Conservation (phyloP, 2,113 vertebrate species). For the Hydrolagus affinis region DNA sequence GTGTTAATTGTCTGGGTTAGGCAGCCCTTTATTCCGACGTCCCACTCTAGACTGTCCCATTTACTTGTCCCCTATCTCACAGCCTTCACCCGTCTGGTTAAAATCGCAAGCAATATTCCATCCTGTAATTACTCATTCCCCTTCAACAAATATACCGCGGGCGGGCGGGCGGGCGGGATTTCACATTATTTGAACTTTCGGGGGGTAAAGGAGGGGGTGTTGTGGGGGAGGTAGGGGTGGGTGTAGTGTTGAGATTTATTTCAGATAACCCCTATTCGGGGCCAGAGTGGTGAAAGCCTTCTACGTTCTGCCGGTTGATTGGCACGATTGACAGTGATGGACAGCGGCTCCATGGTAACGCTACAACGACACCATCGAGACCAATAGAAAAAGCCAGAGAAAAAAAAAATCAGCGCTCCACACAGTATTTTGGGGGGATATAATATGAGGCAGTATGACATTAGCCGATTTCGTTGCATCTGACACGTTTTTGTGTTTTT, state of each 20-base stretch:
- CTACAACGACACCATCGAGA: conserved; percentile 94
- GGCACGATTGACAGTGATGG: conserved; percentile 99
- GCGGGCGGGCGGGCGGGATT: conserved; percentile 68
- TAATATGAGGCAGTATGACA: conserved; percentile 99
- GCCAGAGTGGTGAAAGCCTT: conserved; percentile 85
- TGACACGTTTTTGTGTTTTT: conserved; percentile 60
- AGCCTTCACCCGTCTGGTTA: conserved; percentile 76
- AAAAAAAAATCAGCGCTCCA: conserved; percentile 99
- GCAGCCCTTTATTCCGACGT: conserved; percentile 64
- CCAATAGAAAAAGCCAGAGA: conserved; percentile 95
- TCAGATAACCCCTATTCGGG: conserved; percentile 62
- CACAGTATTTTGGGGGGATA: conserved; percentile 99
- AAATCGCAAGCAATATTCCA: conserved; percentile 82
- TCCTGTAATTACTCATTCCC: conserved; percentile 87
- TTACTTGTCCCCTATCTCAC: conserved; percentile 62
- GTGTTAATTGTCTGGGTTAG: conserved; percentile 63
- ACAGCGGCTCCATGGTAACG: conserved; percentile 98
- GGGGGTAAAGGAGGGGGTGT: too few relatives aligned
- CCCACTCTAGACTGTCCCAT: conserved; percentile 68
- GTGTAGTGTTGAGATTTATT: conserved; percentile 77
- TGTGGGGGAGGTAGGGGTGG: conserved; percentile 59
- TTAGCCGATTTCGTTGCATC: conserved; percentile 97
- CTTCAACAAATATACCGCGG: conserved; percentile 79
- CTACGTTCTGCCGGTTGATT: conserved; percentile 99
- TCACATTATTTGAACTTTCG: conserved; percentile 73